Evolutionary conservation across 2,888 invertebrate species (phyloP).

Genomic region (Pollenia amentaria): DNA sequence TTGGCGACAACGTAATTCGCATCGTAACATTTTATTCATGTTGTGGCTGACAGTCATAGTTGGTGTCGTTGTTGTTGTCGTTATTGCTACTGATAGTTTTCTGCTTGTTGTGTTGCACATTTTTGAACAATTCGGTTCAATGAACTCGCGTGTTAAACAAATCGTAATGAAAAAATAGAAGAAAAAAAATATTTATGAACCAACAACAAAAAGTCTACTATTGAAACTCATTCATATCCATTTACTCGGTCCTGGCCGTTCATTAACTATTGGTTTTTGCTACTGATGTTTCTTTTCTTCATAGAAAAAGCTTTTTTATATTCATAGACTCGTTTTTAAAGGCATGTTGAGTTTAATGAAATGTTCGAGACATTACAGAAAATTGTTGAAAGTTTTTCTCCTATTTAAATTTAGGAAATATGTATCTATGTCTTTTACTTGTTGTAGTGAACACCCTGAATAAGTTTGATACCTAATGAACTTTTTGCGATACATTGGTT

Average conservation of each 20-base stretch:
- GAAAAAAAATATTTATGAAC: conserved; percentile 5
- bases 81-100: conserved; percentile 41
- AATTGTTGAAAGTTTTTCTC: not conserved
- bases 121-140: conserved; percentile 58
- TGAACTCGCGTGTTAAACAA: conserved; percentile 67
- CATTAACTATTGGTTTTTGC: conserved; percentile 70
- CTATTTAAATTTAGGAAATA: no score
- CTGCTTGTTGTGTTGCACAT: conserved; percentile 64
- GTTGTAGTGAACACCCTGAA: no score
- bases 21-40: conserved; percentile 66
- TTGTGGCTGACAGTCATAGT: conserved; percentile 46
- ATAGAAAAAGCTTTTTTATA: conserved; percentile 28
- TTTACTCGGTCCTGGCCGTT: conserved; percentile 76
- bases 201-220: conserved; percentile 36
- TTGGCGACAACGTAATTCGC: conserved; percentile 72
- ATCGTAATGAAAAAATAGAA: conserved; percentile 23
- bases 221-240: conserved; percentile 66
- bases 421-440: no score
- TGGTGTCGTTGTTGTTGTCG: conserved; percentile 21
- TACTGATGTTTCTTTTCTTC: conserved; percentile 63
- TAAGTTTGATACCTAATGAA: no score
- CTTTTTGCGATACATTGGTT: no score
- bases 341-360: conserved; percentile 61
- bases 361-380: not conserved
- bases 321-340: conserved; percentile 66